Percentiles rank a stretch among this genome's conserved stretches.
Evolutionary conservation across 1,140 invertebrate genomes (phyloP).

Genomic region (Drosophila neocordata): DNA sequence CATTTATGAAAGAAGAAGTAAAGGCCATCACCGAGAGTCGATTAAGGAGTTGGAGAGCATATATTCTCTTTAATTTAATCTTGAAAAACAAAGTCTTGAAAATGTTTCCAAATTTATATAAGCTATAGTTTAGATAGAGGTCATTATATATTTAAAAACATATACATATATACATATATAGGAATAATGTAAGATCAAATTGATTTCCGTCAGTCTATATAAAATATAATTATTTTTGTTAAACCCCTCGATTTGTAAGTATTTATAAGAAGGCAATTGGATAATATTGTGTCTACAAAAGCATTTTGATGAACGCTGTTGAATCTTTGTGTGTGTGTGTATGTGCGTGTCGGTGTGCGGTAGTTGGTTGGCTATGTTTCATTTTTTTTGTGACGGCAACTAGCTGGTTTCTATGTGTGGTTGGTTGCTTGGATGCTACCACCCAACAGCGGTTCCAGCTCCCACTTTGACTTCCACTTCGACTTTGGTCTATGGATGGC

Average conservation of each 20-base stretch:
- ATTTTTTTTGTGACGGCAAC: constrained; percentile 8
- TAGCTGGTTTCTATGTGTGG: constrained; percentile 38
- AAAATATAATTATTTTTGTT: neutral
- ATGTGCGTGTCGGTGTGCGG: neutral
- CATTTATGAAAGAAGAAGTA: constrained; percentile 34
- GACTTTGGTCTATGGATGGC: constrained; percentile 8
- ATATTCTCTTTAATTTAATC: neutral
- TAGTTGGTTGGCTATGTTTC: neutral
- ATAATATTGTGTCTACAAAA: constrained; percentile 52
- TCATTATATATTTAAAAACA: too few species aligned
- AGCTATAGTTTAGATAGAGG: too few species aligned
- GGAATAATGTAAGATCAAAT: too few species aligned
- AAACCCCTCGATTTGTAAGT: neutral
- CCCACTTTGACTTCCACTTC: neutral
- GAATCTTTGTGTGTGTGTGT: neutral
- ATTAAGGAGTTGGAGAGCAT: neutral
- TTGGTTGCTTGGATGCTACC: neutral
- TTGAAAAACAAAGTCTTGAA: neutral
- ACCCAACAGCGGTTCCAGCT: neutral
- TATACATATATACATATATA: too few species aligned
- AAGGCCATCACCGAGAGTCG: constrained; percentile 21
- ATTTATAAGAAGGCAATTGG: constrained; percentile 30
- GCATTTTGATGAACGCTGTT: constrained; percentile 31
- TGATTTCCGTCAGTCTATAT: too few species aligned
- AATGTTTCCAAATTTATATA: too few species aligned